Base-by-base conservation (phyloP, 1,140 invertebrate genomes). In the Drosophila bocki region DNA sequence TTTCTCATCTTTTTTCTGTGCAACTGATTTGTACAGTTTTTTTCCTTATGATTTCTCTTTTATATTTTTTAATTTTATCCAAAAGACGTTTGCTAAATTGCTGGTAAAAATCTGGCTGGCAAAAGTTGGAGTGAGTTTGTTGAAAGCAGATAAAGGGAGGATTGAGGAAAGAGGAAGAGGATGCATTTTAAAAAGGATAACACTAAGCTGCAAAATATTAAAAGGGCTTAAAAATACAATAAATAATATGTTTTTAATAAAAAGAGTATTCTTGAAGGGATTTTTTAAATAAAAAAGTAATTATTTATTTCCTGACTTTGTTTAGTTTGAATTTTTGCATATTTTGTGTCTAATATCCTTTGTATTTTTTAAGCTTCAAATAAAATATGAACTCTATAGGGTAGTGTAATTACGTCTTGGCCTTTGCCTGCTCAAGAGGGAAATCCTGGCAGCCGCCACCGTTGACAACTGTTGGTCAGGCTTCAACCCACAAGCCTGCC, bases 21-120 rank as follows among this genome's bases (percentile, higher is more conserved):
- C 82, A 83, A 88, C 84, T 87, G 80, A 87, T 87, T 87, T 87
- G 84, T 88, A 88, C 80, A 72, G 47, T 82, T 85, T 78, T 58
- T 82, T 81, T 80, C 64, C 77, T 80, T 87, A 80, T 87, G 71
- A 80, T 88, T 88, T 78, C 84, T 68, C 48, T 54, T 70, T 70
- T 68, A 68, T 70, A 39, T 87, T 88, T 87, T 88, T 88, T 87
- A 87, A 87, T 88, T 88, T 87, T 83, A 87, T 88, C 80, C 69
- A 68, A 80, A 88, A 87, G 83, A 77, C 83, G 80, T 86, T 77
- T 86, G 83, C 75, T 82, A 86, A 86, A 86, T 86, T 86, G 83
- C 83, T 86, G 83, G 76, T 86, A 82, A 86, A 82, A 86, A 60
- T 75, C 54, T 85, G 61, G 45, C 54, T 11, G 56, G 26, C 26